Conservation (phyloP, 2,113 vertebrate genomes). For the Camelus dromedarius region DNA sequence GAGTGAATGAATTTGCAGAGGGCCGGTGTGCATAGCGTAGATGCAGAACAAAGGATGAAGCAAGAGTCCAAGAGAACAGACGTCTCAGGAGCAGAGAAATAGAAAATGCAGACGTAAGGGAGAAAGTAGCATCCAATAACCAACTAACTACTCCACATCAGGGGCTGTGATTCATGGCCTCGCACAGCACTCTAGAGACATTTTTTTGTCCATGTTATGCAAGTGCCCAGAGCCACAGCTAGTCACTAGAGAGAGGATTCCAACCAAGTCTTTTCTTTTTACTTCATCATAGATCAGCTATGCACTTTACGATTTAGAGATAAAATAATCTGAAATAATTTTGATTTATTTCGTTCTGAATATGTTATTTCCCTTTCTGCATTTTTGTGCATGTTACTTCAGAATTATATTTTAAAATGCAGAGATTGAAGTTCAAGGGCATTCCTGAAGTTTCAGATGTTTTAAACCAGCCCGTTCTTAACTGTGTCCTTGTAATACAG, state of each 20-base stretch:
- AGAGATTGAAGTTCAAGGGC: conserved; percentile 35
- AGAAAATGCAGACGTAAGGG: background rate
- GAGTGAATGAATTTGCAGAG: background rate
- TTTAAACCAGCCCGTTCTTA: background rate
- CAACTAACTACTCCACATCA: too few species aligned
- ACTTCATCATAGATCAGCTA: background rate
- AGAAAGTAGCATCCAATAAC: background rate
- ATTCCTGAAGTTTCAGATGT: background rate
- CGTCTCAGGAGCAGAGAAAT: background rate
- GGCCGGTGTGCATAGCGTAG: background rate
- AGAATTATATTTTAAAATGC: conserved; percentile 15
- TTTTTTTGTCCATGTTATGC: background rate
- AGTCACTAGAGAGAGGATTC: background rate
- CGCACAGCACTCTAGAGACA: background rate
- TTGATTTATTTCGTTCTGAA: background rate
- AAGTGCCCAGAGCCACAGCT: background rate
- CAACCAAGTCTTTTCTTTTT: background rate
- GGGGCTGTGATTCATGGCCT: background rate
- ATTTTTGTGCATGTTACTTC: background rate
- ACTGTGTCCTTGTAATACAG: conserved; percentile 20
- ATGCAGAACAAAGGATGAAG: background rate
- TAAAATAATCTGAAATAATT: conserved; percentile 28
- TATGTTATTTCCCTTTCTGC: conserved; percentile 29
- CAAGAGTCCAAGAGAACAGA: background rate
- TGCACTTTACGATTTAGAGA: background rate